Base-by-base conservation (phyloP, 2,888 invertebrate species). In the Nomada flava region DNA sequence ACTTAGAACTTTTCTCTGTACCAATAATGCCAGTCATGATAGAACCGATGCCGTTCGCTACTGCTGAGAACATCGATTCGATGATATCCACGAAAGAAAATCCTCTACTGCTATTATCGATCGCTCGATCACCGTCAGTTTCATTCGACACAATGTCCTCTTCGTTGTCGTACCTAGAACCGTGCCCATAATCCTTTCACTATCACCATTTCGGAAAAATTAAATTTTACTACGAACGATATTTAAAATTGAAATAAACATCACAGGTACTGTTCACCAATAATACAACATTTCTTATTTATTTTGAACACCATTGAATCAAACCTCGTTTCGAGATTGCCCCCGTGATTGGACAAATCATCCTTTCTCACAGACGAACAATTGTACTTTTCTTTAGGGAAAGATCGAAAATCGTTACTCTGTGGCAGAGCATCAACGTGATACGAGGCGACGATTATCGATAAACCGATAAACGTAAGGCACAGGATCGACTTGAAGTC, bases 1-100 rank as follows among this genome's bases (percentile, higher is more conserved):
- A 29, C 64, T 76, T 89, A 0, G 83, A 65, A 69, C 69, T 88
- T 72, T 91, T 83, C 72, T 92, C 92, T 3, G 81, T 72, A 0
- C 91, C 90, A 0, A 92, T 90, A 10, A 92, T 90, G 29, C 89
- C 91, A 18, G 85, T 90, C 1, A 93, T 79, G 7, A 93, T 76
- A 4, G 84, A 86, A 11, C 86, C 91, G 20, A 93, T 65, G 1
- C 93, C 90, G 64, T 77, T 92, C 11, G 90, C 83, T 3, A 93
- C 88, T 0, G 84, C 89, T 4, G 87, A 83, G 15, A 93, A 81
- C 63, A 93, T 82, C 15, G 91, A 86, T 53, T 93, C 93, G 15
- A 93, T 55, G 7, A 91, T 72, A 4, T 90, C 90, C 29, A 87
- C 72, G 0, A 93, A 74, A 3, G 92, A 92, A 67, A 92, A 92